phyloP scores from a whole-genome alignment of 2,113 vertebrate species.

The Sturnus vulgaris region DNA sequence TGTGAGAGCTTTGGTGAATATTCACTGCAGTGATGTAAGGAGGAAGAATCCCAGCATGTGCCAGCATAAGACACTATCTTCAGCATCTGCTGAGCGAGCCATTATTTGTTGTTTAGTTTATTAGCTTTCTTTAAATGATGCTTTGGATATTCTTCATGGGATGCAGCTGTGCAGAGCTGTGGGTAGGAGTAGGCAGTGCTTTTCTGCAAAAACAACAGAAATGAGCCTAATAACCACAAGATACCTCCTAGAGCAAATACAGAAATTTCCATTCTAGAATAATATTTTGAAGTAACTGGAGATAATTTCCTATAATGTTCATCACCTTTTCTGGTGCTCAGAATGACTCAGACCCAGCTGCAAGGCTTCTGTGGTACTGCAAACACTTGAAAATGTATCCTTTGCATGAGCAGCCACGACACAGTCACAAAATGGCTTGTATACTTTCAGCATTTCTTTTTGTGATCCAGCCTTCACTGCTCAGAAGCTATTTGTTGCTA shows the following conservation, averaged over 20 bases:
- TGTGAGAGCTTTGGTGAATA: not conserved
- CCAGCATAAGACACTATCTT: not conserved
- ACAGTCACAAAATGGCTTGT: not conserved
- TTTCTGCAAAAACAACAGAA: conserved; percentile 26
- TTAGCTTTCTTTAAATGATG: not conserved
- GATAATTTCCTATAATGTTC: conserved; percentile 26
- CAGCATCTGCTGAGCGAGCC: not conserved
- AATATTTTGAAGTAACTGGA: conserved; percentile 47
- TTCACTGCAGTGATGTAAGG: not conserved
- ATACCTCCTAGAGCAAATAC: conserved; percentile 4
- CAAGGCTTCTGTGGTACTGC: conserved; percentile 10
- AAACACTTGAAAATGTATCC: conserved; percentile 18
- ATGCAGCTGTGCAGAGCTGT: not conserved
- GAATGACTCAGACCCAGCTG: conserved; percentile 62
- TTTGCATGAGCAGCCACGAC: not conserved
- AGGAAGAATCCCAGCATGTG: not conserved
- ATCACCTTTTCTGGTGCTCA: conserved; percentile 37
- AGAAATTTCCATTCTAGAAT: conserved; percentile 41
- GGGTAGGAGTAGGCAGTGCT: not conserved
- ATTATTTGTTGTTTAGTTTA: not conserved
- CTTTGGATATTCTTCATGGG: not conserved
- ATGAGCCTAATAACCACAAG: conserved; percentile 39
- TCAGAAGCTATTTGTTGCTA: not conserved
- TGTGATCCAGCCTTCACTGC: not conserved
- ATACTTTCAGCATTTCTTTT: not conserved